These are phyloP conservation scores for Eulemur macaco DNA, from an alignment of 2,113 vertebrate genomes.

Conservation along the genomic window DNA sequence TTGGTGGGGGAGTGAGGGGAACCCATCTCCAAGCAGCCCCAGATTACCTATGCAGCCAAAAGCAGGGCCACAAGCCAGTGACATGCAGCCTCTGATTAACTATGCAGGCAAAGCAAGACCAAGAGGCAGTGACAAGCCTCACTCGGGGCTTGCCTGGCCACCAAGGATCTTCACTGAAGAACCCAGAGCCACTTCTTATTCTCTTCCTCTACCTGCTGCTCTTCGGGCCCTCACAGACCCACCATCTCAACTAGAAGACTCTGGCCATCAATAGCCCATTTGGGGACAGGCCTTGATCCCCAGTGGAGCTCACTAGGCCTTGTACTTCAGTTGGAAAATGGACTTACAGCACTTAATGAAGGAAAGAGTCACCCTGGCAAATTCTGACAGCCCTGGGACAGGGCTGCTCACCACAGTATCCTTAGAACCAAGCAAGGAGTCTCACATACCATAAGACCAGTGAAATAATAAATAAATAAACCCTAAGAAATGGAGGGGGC, in stretches of 20 bases:
- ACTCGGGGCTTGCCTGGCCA: neutral
- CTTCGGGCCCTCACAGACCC: neutral
- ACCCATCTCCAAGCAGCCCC: neutral
- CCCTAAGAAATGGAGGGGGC: neutral
- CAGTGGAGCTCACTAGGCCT: neutral
- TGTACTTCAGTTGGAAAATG: neutral
- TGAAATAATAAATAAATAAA: neutral
- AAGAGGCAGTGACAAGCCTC: neutral
- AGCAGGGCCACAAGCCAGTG: neutral
- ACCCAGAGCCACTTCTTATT: neutral
- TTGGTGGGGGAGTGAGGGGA: neutral
- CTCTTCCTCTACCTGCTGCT: neutral
- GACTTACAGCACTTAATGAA: neutral
- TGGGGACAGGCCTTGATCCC: neutral
- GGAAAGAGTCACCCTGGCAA: neutral
- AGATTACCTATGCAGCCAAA: neutral
- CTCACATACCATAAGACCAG: neutral
- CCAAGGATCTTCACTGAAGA: neutral
- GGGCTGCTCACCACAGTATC: neutral
- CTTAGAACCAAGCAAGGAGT: neutral
- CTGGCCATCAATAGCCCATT: neutral
- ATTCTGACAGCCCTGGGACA: neutral
- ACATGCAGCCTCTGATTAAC: neutral
- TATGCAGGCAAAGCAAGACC: neutral
- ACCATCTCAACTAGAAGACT: neutral